Conservation (phyloP, 2,888 invertebrate genomes). For the Sinohyriopsis cumingii region DNA sequence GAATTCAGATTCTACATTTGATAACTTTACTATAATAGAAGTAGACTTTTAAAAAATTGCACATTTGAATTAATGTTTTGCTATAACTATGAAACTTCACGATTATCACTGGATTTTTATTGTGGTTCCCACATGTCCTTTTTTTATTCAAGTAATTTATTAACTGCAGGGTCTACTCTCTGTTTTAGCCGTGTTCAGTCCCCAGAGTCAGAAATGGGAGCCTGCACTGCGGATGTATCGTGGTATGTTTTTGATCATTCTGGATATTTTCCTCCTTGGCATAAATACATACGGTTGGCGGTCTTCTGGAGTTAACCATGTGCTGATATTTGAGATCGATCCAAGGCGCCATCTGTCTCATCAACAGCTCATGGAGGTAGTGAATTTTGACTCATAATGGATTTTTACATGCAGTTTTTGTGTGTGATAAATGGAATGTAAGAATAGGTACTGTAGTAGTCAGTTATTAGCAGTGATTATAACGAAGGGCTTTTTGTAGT, state of each 20-base stretch:
- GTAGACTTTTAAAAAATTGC: too few species aligned
- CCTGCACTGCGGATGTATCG: constrained; percentile 94
- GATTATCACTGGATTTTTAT: too few species aligned
- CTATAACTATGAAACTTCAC: too few species aligned
- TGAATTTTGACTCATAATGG: neutral
- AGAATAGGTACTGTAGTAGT: too few species aligned
- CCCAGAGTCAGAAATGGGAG: constrained; percentile 62
- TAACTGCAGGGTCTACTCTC: neutral
- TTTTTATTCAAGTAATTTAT: too few species aligned
- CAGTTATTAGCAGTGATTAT: too few species aligned
- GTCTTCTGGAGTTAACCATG: constrained; percentile 97
- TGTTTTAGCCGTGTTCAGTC: constrained; percentile 48
- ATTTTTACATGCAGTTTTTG: neutral
- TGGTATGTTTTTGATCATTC: constrained; percentile 91
- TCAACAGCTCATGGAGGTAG: constrained; percentile 91
- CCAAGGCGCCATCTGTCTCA: constrained; percentile 91
- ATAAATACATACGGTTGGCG: constrained; percentile 98
- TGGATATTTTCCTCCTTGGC: constrained; percentile 94
- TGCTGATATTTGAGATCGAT: constrained; percentile 96
- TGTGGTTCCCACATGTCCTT: neutral
- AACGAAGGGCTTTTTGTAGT: too few species aligned
- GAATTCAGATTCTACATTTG: too few species aligned
- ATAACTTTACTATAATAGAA: too few species aligned
- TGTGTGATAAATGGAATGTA: neutral
- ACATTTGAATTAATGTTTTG: too few species aligned